Base-by-base conservation (phyloP, 2,888 invertebrate genomes). In the Congeria kusceri region DNA sequence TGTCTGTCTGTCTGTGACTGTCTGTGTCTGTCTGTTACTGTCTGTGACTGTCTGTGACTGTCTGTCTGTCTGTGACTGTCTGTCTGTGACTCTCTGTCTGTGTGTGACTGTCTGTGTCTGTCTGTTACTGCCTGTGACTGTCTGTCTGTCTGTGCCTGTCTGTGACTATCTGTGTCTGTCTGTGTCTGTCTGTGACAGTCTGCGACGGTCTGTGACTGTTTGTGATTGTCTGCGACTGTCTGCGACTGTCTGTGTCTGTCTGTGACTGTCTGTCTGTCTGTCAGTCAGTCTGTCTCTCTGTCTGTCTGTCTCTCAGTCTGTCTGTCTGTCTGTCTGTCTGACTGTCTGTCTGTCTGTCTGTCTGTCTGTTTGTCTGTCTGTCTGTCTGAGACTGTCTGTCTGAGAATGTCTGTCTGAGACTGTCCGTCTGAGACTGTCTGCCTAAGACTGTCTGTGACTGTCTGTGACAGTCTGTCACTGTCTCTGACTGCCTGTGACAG, bases 1-100 rank as follows among this genome's bases (percentile, higher is more conserved):
- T 65, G 65, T 65, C 25, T 65, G 65, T 65, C 65, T 65, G 65
- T 65, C 65, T 65, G 46, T 65, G 47, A 46, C 47, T 65, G 15
- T 65, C 13, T 65, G 11, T 47, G 25, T 65, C 47, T 65, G 65
- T 65, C 47, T 65, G 65, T 65, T n/a, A n/a, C n/a, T n/a, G n/a
- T n/a, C n/a, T n/a, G n/a, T n/a, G n/a, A n/a, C n/a, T n/a, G n/a
- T n/a, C n/a, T n/a, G n/a, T n/a, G n/a, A n/a, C 47, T 65, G 65
- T 65, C 27, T 65, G 65, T n/a, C n/a, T 65, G 15, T 65, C 47
- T 65, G 11, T 47, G 28, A 46, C 29, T 47, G 49, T 65, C 65
- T 65, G 65, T 65, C 29, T 47, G 65, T 65, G 20, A 46, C 29
- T 65, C 25, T 65, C 29, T 65, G 65, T 65, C 20, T 65, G 28